Evolutionary conservation across 2,797 vertebrate species (phyloP).

Genomic region (Pelobates cultripes): DNA sequence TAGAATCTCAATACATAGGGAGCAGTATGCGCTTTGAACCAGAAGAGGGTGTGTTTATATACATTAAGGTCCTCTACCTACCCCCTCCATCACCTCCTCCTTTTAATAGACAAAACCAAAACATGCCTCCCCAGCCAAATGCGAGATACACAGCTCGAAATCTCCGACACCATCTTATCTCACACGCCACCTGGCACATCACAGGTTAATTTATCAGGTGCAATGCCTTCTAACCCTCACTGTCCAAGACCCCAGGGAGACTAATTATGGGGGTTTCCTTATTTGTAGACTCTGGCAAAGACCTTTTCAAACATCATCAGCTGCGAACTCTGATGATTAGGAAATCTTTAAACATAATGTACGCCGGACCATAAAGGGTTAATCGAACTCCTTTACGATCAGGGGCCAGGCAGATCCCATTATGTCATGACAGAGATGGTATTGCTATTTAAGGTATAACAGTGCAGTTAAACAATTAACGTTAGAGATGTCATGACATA

Average conservation of each 20-base stretch:
- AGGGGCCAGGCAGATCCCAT: too few species aligned
- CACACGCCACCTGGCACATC: neutral
- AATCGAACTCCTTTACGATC: too few species aligned
- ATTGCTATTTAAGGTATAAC: too few species aligned
- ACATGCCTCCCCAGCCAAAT: neutral
- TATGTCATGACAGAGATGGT: too few species aligned
- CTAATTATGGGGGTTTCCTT: neutral
- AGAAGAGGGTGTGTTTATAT: slow-evolving; percentile 52
- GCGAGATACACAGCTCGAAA: neutral
- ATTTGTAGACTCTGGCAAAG: neutral
- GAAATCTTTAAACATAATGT: too few species aligned
- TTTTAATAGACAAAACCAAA: slow-evolving; percentile 19
- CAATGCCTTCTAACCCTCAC: too few species aligned
- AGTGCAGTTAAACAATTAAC: too few species aligned
- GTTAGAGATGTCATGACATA: too few species aligned
- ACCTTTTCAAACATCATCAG: too few species aligned
- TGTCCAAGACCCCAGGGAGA: neutral
- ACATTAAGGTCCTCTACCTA: slow-evolving; percentile 34
- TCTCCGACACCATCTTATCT: neutral
- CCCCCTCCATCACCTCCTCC: neutral
- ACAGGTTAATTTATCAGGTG: neutral
- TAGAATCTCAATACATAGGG: neutral
- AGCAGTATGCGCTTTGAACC: slow-evolving; percentile 34
- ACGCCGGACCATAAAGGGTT: too few species aligned
- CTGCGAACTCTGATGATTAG: too few species aligned